These are phyloP conservation scores for Abscondita cerata DNA, from an alignment of 2,888 invertebrate genomes.

Conservation along the genomic window DNA sequence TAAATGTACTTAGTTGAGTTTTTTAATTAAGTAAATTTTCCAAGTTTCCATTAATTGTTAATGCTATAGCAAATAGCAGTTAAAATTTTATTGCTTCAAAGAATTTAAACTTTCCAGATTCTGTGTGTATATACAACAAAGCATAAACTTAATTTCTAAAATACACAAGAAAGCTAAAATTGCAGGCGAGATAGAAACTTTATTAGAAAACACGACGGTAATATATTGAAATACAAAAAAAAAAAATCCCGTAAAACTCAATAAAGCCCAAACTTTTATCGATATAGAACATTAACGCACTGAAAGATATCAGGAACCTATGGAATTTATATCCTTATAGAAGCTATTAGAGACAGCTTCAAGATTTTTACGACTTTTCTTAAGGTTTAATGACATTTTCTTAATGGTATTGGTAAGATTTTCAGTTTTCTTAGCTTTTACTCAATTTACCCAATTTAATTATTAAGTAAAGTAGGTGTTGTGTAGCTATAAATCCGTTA, in stretches of 20 bases:
- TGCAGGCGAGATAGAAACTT: neutral
- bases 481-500: no score
- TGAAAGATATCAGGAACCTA: conserved; percentile 5
- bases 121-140: no score
- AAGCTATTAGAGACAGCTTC: conserved; percentile 8
- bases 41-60: no score
- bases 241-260: conserved; percentile 1
- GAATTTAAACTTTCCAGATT: no score
- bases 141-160: no score
- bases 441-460: conserved; percentile 18
- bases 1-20: no score
- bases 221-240: neutral
- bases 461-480: no score
- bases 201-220: neutral
- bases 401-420: conserved; percentile 19
- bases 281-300: conserved; percentile 3
- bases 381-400: conserved; percentile 15
- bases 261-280: conserved; percentile 1
- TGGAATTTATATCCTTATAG: conserved; percentile 18
- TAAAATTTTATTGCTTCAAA: no score
- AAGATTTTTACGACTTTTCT: conserved; percentile 19
- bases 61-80: no score
- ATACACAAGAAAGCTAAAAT: no score
- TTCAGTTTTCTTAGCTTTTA: neutral
- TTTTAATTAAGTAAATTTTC: no score